phyloP scores from a whole-genome alignment of 2,888 invertebrate genomes.

The Caenorhabditis sp. region DNA sequence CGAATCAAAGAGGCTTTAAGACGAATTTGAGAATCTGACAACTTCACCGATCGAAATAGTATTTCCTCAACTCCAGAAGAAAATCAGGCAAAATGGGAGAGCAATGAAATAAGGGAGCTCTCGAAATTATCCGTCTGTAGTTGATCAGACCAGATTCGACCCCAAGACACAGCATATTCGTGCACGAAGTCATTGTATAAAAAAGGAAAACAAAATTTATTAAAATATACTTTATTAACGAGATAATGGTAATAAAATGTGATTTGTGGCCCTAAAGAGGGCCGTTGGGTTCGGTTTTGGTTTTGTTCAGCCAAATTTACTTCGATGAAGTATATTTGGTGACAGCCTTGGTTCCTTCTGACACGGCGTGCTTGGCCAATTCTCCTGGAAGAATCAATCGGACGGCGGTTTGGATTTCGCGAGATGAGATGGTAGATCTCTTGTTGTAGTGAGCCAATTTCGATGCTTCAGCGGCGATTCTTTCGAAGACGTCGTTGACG shows the following conservation, averaged over 20 bases:
- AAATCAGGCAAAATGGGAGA: conserved; percentile 5
- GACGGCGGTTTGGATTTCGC: conserved; percentile 77
- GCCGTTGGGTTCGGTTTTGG: conserved; percentile 52
- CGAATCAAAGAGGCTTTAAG: no score
- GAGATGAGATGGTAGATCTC: conserved; percentile 78
- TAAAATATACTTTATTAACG: no score
- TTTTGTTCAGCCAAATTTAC: conserved; percentile 14
- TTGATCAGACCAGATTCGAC: no score
- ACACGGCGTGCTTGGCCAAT: conserved; percentile 45
- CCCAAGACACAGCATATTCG: no score
- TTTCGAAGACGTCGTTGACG: conserved; percentile 81
- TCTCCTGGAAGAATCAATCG: conserved; percentile 50
- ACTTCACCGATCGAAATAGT: conserved; percentile 27
- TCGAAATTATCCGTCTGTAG: no score
- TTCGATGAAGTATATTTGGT: conserved; percentile 45
- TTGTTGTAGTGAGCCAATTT: conserved; percentile 78
- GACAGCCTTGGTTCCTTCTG: conserved; percentile 45
- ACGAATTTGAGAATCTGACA: no score
- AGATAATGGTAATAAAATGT: neutral
- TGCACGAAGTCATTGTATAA: no score
- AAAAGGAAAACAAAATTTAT: no score
- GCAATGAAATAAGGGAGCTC: no score
- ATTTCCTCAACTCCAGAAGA: conserved; percentile 18
- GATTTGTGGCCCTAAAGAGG: conserved; percentile 55
- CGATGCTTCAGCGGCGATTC: conserved; percentile 76